Evolutionary conservation across 2,797 vertebrate genomes (phyloP).

Genomic region (Clarias laeviceps): DNA sequence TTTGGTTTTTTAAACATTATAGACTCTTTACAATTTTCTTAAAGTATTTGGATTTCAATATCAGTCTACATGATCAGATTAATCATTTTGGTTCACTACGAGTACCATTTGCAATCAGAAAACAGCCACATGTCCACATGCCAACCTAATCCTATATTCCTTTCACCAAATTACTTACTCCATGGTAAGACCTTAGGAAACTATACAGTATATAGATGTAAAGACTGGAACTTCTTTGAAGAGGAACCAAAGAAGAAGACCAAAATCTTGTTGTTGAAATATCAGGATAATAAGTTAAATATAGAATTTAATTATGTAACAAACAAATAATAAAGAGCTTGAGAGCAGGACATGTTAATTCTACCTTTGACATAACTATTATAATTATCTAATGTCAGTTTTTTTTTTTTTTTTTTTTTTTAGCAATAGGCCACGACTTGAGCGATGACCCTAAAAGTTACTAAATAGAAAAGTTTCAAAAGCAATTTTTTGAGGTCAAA

Average conservation of each 20-base stretch:
- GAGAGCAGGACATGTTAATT: background rate
- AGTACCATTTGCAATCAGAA: too few relatives aligned
- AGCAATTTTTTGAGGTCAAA: conserved; percentile 49
- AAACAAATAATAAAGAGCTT: background rate
- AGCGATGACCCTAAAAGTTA: background rate
- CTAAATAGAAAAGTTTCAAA: background rate
- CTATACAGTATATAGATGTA: too few relatives aligned
- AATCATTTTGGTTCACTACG: too few relatives aligned
- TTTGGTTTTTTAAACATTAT: background rate
- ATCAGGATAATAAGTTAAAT: background rate
- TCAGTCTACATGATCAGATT: background rate
- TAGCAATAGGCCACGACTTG: background rate
- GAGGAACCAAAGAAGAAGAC: background rate
- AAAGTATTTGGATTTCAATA: background rate
- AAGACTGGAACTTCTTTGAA: background rate
- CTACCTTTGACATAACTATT: background rate
- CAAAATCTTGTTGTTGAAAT: background rate
- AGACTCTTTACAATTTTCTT: background rate
- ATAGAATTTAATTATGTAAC: background rate
- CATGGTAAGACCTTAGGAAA: background rate
- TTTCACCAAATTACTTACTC: background rate
- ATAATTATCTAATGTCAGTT: background rate
- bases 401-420: background rate
- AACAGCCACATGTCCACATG: background rate
- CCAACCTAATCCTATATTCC: background rate